Conservation (phyloP, 2,797 vertebrate species). For the Graptemys geographica region DNA sequence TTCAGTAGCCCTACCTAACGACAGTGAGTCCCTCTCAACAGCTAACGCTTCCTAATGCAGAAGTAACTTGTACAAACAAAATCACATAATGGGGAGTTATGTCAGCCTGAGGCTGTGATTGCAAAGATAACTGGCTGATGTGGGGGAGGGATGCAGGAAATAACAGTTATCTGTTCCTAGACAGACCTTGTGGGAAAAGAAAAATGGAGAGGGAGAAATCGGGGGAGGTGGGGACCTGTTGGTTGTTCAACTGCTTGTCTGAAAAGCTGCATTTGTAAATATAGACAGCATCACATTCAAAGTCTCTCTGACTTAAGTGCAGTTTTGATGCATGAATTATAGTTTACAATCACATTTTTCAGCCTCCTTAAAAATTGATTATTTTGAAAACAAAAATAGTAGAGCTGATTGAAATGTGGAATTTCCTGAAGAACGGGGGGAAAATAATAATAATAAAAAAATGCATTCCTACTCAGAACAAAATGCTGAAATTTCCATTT, state of each 20-base stretch:
- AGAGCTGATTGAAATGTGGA: background rate
- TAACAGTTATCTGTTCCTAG: background rate
- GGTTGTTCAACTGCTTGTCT: background rate
- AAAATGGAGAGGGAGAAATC: background rate
- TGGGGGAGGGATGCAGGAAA: background rate
- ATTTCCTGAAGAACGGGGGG: background rate
- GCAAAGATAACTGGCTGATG: background rate
- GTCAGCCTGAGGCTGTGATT: background rate
- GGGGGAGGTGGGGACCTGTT: background rate
- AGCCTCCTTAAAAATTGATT: background rate
- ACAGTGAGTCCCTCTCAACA: background rate
- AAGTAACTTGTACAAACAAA: background rate
- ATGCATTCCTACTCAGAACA: too few relatives aligned
- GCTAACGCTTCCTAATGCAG: background rate
- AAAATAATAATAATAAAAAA: too few relatives aligned
- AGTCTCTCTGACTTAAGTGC: background rate
- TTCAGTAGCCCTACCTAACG: background rate
- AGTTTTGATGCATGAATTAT: background rate
- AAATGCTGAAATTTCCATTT: too few relatives aligned
- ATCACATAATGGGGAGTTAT: background rate
- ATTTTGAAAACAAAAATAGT: background rate
- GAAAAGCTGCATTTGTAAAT: background rate
- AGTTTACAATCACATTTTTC: background rate
- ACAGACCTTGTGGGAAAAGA: background rate
- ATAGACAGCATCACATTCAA: background rate